These are phyloP conservation scores for Micronycteris hirsuta DNA, from an alignment of 2,113 vertebrate species.

Conservation along the genomic window DNA sequence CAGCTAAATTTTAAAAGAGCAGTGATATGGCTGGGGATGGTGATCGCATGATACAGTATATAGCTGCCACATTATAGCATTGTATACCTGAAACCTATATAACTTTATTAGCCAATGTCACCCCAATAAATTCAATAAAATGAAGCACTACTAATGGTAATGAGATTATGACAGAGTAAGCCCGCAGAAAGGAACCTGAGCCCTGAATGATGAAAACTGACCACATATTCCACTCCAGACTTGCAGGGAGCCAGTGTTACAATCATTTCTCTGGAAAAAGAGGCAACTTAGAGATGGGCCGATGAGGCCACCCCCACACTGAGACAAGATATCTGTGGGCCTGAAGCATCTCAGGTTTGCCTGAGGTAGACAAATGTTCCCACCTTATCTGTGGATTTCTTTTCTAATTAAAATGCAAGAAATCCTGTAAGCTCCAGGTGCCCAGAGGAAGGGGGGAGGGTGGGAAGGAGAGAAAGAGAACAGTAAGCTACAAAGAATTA, in stretches of 20 bases:
- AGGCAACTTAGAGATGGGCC: conserved; percentile 40
- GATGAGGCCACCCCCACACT: conserved; percentile 59
- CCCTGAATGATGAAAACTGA: background rate
- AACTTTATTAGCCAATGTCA: too few species aligned
- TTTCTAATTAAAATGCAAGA: conserved; percentile 76
- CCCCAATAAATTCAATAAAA: background rate
- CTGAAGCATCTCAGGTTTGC: conserved; percentile 58
- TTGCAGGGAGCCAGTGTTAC: conserved; percentile 46
- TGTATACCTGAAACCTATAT: too few species aligned
- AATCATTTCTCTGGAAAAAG: conserved; percentile 61
- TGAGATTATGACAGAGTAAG: background rate
- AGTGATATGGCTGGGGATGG: background rate
- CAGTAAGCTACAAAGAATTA: background rate
- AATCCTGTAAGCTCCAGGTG: conserved; percentile 53
- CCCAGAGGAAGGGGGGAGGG: background rate
- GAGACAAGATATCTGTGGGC: conserved; percentile 58
- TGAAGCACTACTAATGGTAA: background rate
- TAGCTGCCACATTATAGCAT: too few species aligned
- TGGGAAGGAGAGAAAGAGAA: background rate
- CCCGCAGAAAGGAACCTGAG: background rate
- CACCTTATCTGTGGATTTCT: conserved; percentile 71
- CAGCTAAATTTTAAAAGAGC: background rate
- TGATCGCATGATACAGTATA: too few species aligned
- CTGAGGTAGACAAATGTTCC: conserved; percentile 70
- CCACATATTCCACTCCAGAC: conserved; percentile 27